These are phyloP conservation scores for Drosophila tripunctata DNA, from an alignment of 2,888 invertebrate genomes.

Conservation along the genomic window DNA sequence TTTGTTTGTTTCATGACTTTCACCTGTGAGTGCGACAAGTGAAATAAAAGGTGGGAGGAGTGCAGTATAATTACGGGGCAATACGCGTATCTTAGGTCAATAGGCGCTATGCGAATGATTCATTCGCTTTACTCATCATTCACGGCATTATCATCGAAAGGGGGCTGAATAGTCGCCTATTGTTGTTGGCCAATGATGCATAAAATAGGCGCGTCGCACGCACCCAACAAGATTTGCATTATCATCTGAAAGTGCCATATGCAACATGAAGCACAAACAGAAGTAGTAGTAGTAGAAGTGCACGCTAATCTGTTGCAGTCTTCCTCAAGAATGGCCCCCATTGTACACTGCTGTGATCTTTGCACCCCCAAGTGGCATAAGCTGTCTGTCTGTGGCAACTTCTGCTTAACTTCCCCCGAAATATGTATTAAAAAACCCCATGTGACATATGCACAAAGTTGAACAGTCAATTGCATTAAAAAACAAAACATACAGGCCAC, in stretches of 20 bases:
- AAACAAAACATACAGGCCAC: slow-evolving; percentile 24
- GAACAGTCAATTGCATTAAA: slow-evolving; percentile 74
- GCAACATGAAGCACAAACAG: slow-evolving; percentile 6
- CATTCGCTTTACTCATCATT: slow-evolving; percentile 30
- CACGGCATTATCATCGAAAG: neutral
- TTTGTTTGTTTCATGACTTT: neutral
- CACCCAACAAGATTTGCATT: slow-evolving; percentile 58
- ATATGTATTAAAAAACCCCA: slow-evolving; percentile 6
- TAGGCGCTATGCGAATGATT: slow-evolving; percentile 27
- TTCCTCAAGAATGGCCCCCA: slow-evolving; percentile 65
- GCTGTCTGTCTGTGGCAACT: slow-evolving; percentile 7
- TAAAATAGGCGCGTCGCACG: slow-evolving; percentile 56
- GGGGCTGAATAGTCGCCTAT: slow-evolving; percentile 42
- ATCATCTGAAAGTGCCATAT: slow-evolving; percentile 43
- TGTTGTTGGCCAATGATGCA: slow-evolving; percentile 58
- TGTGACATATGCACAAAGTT: slow-evolving; percentile 59
- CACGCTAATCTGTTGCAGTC: slow-evolving; percentile 46
- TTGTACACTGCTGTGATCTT: slow-evolving; percentile 48
- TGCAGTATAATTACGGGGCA: neutral
- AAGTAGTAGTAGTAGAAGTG: slow-evolving; percentile 2
- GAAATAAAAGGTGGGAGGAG: neutral
- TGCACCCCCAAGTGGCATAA: slow-evolving; percentile 13
- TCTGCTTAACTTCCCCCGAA: slow-evolving; percentile 23
- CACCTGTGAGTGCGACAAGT: slow-evolving; percentile 8
- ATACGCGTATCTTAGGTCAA: slow-evolving; percentile 32